Evolutionary conservation across 2,797 vertebrate genomes (phyloP), one percentile per base, ranked within the genome.

Genomic region (Pantherophis vulpinus): DNA sequence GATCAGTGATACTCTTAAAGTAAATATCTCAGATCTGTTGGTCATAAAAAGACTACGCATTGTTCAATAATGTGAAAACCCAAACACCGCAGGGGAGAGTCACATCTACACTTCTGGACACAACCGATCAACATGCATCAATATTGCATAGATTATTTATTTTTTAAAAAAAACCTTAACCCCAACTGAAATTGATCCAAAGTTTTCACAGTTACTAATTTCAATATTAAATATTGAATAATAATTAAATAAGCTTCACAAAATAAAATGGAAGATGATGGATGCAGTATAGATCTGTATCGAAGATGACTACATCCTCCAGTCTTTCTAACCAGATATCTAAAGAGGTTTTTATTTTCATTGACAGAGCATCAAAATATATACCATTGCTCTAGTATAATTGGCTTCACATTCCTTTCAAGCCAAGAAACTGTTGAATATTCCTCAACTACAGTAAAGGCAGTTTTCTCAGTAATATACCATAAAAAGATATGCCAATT

Each of bases 1-100:
- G 88, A 83, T 87, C 90, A 74, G 61, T 25, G 0, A n/a, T 29
- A 0, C 12, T 70, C 88, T 29, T 58, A 87, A 93, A 93, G 94
- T 25, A 47, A 83, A 83, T 83, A 47, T 47, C 10, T 63, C 91
- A 95, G 96, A 93, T 60, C 94, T 94, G 61, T 92, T 95, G 92
- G 92, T 2, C 16, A 20, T 11, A 47, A 88, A 12, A 86, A 89
- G 83, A 70, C 12, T 58, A 63, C 16, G 7, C 47, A 51, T 60
- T 47, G 7, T 14, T 83, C 25, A 18, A 51, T 5, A 90, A 0
- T 2, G 66, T 87, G 66, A 74, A 94, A 94, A 27, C 70, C 83
- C 90, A 90, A 61, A n/a, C 86, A 0, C 0, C 47, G 0, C 3
- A 93, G 59, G 10, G 6, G 6, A 83, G 3, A 10, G n/a, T 95